Evolutionary conservation across 2,888 invertebrate species (phyloP), one percentile per base, ranked within the genome.

Genomic region (Tipula unca): DNA sequence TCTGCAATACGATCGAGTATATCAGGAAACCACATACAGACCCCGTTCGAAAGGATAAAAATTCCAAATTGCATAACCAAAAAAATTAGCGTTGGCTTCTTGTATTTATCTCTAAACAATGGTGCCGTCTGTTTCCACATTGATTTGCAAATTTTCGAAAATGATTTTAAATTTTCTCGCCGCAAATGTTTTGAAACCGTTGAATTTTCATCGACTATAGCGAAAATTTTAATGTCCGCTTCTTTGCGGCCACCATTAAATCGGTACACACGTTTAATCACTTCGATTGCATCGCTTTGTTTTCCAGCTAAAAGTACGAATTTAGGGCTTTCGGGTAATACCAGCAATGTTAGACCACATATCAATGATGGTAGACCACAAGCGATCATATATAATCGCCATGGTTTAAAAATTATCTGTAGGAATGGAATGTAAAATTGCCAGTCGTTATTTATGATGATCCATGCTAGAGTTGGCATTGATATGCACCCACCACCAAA

Each of bases 1-100:
- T 89, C 88, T 0, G 88, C 89, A 36, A 89, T 88, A 84, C 88
- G 89, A 86, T 90, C 90, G 36, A 90, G 87, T 14, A 90, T 89
- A 85, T 89, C 88, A 3, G 90, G 90, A 85, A 90, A 89, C 89
- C 90, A 90, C 89, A 90, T 89, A 82, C 90, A 89, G 88, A 90
- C 36, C 1, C 84, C 84, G 25, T 84, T 35, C 20, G 36, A 84
- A 8, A 36, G 13, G 20, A 84, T 17, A 84, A 84, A 35, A 20
- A 89, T 89, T 54, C 88, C 89, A 87, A 90, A 90, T 87, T 90
- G 89, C 85, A 90, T 88, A 3, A 87, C 84, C 87, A 90, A 90
- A 3, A 89, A 88, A 5, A 90, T 86, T 3, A 89, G 82, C 0
- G 90, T 90, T 82, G 88, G 89, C 8, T 87, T 87, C 42, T 89